A percentile compares a stretch with the other conserved stretches of the same genome.
These are phyloP conservation scores for Eclectus roratus DNA, from an alignment of 2,113 vertebrate species.

Conservation along the genomic window DNA sequence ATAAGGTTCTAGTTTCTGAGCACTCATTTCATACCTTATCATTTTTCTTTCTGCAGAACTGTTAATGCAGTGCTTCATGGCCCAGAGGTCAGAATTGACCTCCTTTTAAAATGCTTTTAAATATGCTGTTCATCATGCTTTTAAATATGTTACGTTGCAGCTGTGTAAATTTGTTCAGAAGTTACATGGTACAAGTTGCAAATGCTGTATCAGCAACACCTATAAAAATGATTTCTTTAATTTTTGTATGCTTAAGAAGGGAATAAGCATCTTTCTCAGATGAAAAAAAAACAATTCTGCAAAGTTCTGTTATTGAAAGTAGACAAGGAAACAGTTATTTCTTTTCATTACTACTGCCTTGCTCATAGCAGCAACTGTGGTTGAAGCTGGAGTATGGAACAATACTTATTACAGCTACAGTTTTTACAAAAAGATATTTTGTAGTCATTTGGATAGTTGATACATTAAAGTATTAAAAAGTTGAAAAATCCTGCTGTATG, in stretches of 20 bases:
- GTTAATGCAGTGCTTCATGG: constrained; percentile 78
- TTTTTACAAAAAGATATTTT: not conserved
- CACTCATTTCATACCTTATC: constrained; percentile 81
- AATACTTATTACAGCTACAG: not conserved
- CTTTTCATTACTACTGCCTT: not conserved
- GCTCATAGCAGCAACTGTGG: not conserved
- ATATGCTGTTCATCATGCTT: constrained; percentile 64
- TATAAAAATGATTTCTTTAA: constrained; percentile 6
- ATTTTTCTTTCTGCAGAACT: constrained; percentile 78
- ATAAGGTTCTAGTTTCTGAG: constrained; percentile 81
- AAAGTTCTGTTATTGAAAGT: not conserved
- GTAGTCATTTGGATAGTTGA: not conserved
- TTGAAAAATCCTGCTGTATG: not conserved
- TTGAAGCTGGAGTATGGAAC: not conserved
- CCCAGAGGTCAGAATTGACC: constrained; percentile 82
- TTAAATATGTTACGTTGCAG: constrained; percentile 42
- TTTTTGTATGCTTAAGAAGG: not conserved
- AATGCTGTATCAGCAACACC: constrained; percentile 1
- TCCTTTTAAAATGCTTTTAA: constrained; percentile 77
- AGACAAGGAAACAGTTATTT: not conserved
- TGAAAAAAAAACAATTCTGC: not conserved
- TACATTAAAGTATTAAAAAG: not conserved
- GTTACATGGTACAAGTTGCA: constrained; percentile 37
- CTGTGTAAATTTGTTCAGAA: constrained; percentile 48
- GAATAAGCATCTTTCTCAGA: not conserved